Evolutionary conservation across 2,888 invertebrate species (phyloP).

Genomic region (Alcis repandata): DNA sequence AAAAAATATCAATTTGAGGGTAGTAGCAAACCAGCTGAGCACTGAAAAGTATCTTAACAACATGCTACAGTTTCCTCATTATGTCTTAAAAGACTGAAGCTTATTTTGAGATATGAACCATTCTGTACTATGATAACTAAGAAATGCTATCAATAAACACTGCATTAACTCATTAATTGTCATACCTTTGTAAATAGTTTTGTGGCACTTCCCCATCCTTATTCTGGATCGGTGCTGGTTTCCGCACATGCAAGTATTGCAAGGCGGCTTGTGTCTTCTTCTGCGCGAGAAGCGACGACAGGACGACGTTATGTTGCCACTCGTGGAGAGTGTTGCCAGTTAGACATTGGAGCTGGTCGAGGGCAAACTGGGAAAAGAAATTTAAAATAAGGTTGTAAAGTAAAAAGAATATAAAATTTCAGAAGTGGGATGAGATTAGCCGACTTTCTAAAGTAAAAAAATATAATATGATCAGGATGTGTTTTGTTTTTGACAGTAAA

Average conservation of each 20-base stretch:
- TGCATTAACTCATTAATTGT: too few relatives aligned
- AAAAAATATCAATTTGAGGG: too few relatives aligned
- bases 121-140: too few relatives aligned
- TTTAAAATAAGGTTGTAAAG: not conserved
- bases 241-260: slow-evolving; percentile 88
- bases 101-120: too few relatives aligned
- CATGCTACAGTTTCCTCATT: too few relatives aligned
- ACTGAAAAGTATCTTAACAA: too few relatives aligned
- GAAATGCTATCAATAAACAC: too few relatives aligned
- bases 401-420: not conserved
- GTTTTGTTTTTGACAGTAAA: too few relatives aligned
- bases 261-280: slow-evolving; percentile 90
- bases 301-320: slow-evolving; percentile 91
- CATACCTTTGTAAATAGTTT: slow-evolving; percentile 37
- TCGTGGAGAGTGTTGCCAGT: slow-evolving; percentile 87
- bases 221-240: slow-evolving; percentile 83
- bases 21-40: too few relatives aligned
- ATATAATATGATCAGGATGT: too few relatives aligned
- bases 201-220: slow-evolving; percentile 52
- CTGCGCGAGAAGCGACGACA: slow-evolving; percentile 89
- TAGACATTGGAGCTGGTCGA: slow-evolving; percentile 88
- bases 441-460: too few relatives aligned
- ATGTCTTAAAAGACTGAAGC: too few relatives aligned
- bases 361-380: slow-evolving; percentile 84
- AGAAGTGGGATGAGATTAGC: not conserved